Conservation (phyloP, 2,113 vertebrate species). For the Mohoua ochrocephala region DNA sequence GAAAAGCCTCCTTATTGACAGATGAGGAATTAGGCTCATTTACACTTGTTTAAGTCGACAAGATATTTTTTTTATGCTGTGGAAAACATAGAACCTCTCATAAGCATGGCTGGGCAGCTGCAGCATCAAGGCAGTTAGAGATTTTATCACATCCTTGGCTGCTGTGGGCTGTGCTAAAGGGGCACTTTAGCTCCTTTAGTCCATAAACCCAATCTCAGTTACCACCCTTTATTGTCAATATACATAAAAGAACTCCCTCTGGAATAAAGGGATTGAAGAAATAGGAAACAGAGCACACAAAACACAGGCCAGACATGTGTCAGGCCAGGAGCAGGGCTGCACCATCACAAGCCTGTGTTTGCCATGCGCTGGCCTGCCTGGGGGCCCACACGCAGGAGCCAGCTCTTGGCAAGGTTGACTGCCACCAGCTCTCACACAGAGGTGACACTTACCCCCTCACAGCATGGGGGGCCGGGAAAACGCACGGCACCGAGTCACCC, state of each 20-base stretch:
- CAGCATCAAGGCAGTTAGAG: accelerated
- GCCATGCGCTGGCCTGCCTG: neutral
- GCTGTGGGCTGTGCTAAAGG: neutral
- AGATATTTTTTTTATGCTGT: neutral
- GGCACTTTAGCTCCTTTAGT: neutral
- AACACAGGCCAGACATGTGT: neutral
- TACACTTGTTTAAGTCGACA: neutral
- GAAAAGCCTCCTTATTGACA: neutral
- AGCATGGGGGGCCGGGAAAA: accelerated
- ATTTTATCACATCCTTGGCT: neutral
- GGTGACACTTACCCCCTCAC: neutral
- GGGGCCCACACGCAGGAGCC: neutral
- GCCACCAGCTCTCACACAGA: neutral
- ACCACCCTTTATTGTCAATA: neutral
- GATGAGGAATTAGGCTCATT: neutral
- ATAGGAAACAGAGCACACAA: neutral
- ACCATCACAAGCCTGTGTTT: neutral
- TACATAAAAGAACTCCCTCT: neutral
- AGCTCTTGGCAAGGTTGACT: neutral
- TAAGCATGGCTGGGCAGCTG: neutral
- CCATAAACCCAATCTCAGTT: neutral
- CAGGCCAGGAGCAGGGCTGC: neutral
- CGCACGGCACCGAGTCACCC: accelerated
- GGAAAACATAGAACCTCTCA: neutral
- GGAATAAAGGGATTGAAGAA: neutral